Base-by-base conservation (phyloP, 1,140 invertebrate species). In the Lasioglossum albipes region DNA sequence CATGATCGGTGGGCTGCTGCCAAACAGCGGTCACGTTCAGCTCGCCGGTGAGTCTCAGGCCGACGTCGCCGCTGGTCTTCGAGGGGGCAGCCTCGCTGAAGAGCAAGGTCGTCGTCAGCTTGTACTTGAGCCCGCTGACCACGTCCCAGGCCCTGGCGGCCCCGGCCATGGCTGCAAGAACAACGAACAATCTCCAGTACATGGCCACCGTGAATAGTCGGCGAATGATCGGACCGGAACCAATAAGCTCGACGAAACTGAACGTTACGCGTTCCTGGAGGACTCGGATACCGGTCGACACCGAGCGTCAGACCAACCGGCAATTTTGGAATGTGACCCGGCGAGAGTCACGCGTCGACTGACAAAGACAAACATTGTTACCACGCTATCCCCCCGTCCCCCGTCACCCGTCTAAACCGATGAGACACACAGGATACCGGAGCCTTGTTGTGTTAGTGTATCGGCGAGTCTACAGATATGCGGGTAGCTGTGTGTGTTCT, bases 41-140 rank as follows among this genome's bases (percentile, higher is more conserved):
- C 70, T 92, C 90, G 41, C 92, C 93, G 52, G 93, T 91, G 42
- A 95, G 82, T 81, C 93, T 93, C 87, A 95, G 95, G 16, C 95
- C 95, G 54, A 95, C 95, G 80, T 95, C 94, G 75, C 94, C 95
- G 4, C 90, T 92, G 6, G 85, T 82, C 78, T 84, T 85, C n/a
- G 82, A 27, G 27, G 89, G 65, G 69, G 87, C 88, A 61, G 90
- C 91, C 85, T 95, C 94, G 84, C 94, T 94, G 59, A 95, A 91
- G 22, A 95, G 84, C 62, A 95, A 91, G 5, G 93, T 94, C 4
- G 93, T 94, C 41, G 91, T 91, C 54, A 94, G 88, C 20, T 90
- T 85, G 80, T 95, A 95, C 6, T 84, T 90, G n/a, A 89, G 41
- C 4, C 90, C 89, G 64, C 77, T 90, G 61, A 90, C 93, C 61